Evolutionary conservation across 2,888 invertebrate species (phyloP), one percentile per base, ranked within the genome.

Genomic region (Achlya flavicornis): DNA sequence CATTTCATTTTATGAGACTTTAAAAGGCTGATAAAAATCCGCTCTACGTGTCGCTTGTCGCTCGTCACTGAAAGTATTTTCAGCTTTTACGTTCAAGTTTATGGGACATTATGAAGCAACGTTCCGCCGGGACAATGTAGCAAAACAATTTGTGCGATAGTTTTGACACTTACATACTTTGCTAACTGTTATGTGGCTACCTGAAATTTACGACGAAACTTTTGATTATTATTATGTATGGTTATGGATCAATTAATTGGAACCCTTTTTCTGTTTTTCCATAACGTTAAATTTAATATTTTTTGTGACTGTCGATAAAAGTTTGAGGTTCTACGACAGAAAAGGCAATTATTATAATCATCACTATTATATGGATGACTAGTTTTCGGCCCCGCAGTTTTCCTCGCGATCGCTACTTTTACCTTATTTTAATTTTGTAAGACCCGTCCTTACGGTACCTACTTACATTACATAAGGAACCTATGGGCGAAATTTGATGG

Each of bases 151-250:
- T 85, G 76, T 71, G 70, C 83, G 75, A 81, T 86, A 88, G 87
- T 87, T 90, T 85, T 88, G 89, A 87, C 87, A 89, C 85, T 86
- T 84, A 68, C 79, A 80, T 83, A 85, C 81, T 86, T 84, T 78
- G 77, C 77, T 72, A 78, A 73, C 73, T 73, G 74, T 74, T 79
- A 74, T 79, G 75, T 71, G 64, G 72, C 75, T 76, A 77, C 71
- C 72, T 75, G 61, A 66, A 69, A 66, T 62, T 67, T 66, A 63
- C 61, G 66, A 66, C 57, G 57, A 57, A 62, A 70, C 68, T 74
- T 76, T 73, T 72, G 68, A 65, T 69, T 65, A 76, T 67, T 77
- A 68, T 66, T 66, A 48, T 63, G 62, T 64, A 66, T 71, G 33
- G 63, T 35, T 63, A 57, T 67, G 69, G 73, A 72, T 76, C 67